Base-by-base conservation (phyloP, 2,888 invertebrate genomes). In the Erebia palarica region DNA sequence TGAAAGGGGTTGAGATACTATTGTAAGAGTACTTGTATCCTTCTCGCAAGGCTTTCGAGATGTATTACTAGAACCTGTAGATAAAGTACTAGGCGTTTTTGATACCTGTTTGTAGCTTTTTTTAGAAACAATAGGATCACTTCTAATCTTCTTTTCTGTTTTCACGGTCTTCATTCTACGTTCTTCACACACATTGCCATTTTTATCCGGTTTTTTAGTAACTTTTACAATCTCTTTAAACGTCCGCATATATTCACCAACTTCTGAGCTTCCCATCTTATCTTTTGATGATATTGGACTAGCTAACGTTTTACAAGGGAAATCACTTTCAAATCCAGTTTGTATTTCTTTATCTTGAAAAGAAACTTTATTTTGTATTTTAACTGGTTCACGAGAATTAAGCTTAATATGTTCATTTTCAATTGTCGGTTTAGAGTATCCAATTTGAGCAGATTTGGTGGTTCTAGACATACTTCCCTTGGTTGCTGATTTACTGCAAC, bases 181-280 rank as follows among this genome's bases (percentile, higher is more conserved):
- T 73, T 86, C 80, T 75, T 84, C 83, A 13, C 74, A 75, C 10
- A 86, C 71, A 21, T 80, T 82, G 2, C 86, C 86, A 70, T 86
- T 82, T 18, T 77, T 75, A 36, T 85, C 82, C 21, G 78, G 73
- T 14, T 76, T 53, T 69, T 82, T 80, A 10, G 76, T 81, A 2
- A 86, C 76, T 74, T 79, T 86, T 0, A 84, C 78, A n/a, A 82
- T 78, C 77, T 85, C 81, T 73, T 85, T 81, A n/a, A 77, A 80
- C 65, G 80, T 83, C 47, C 78, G 82, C 65, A 82, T 81, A 65
- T 79, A 80, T 57, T 77, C 77, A 7, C 80, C 81, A 2, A 49
- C 7, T 5, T 67, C 16, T 67, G 47, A n/a, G 59, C 49, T 49
- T 53, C 53, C 53, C 8, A 18, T 16, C 36, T 49, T 58, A 16